A percentile compares a stretch with the other conserved stretches of the same genome.
These are phyloP conservation scores for Graphium colonna DNA, from an alignment of 2,888 invertebrate genomes.

Conservation along the genomic window DNA sequence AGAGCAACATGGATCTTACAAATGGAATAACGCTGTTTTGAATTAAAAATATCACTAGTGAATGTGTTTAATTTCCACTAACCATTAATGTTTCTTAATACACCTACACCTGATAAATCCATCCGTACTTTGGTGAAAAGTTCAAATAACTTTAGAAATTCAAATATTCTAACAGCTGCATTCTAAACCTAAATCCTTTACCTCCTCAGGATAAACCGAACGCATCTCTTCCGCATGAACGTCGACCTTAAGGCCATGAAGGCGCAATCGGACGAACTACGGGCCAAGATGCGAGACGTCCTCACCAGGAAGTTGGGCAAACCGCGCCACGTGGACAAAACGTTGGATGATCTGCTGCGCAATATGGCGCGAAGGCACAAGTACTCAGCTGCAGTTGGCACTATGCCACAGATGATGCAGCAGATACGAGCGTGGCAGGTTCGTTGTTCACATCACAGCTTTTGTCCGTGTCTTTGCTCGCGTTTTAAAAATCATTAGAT, in stretches of 20 bases:
- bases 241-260: constrained; percentile 85
- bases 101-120: too few species aligned
- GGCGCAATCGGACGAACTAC: constrained; percentile 75
- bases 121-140: too few species aligned
- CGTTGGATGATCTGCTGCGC: constrained; percentile 61
- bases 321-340: constrained; percentile 60
- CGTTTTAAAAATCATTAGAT: too few species aligned
- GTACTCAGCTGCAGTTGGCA: constrained; percentile 47
- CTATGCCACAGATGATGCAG: constrained; percentile 46
- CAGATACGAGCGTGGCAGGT: constrained; percentile 65
- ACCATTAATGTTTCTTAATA: too few species aligned
- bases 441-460: constrained; percentile 13
- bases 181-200: too few species aligned
- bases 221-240: constrained; percentile 85
- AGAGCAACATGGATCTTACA: too few species aligned
- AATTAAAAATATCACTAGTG: too few species aligned
- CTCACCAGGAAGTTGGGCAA: constrained; percentile 63
- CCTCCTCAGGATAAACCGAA: constrained; percentile 81
- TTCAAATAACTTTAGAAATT: too few species aligned
- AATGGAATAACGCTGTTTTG: too few species aligned
- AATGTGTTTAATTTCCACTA: too few species aligned
- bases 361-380: constrained; percentile 69
- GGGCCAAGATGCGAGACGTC: constrained; percentile 70
- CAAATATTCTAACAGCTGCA: too few species aligned
- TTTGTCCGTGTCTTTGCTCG: too few species aligned